phyloP scores from a whole-genome alignment of 2,888 invertebrate species.

The Poecilus cupreus region DNA sequence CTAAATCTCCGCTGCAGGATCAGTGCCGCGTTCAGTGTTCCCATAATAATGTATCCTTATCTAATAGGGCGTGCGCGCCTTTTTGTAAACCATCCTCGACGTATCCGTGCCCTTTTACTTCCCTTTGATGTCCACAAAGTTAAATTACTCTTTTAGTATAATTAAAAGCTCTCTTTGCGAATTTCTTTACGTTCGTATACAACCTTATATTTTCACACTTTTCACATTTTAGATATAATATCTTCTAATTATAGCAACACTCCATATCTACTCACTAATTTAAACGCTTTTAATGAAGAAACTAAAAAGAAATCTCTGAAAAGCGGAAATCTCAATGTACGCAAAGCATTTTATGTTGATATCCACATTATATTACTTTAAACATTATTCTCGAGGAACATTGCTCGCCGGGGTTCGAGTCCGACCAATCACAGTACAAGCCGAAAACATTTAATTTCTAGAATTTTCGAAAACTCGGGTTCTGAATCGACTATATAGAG shows the following conservation, averaged over 20 bases:
- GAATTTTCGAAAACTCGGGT: too few relatives aligned
- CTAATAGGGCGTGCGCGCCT: conserved; percentile 53
- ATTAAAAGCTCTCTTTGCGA: conserved; percentile 45
- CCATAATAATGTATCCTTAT: conserved; percentile 54
- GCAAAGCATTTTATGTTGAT: too few relatives aligned
- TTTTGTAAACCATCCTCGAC: conserved; percentile 36
- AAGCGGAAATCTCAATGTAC: too few relatives aligned
- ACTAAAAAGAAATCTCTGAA: conserved; percentile 18
- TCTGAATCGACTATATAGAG: too few relatives aligned
- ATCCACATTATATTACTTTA: too few relatives aligned
- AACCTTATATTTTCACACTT: conserved; percentile 26
- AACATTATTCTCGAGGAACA: too few relatives aligned
- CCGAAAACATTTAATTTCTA: too few relatives aligned
- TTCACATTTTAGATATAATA: conserved; percentile 25
- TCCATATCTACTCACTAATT: neutral
- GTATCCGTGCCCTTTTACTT: conserved; percentile 37
- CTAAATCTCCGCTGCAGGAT: conserved; percentile 25
- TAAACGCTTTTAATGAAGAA: neutral
- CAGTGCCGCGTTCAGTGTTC: conserved; percentile 34
- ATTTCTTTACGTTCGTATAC: neutral
- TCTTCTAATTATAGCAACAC: conserved; percentile 25
- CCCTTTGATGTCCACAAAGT: conserved; percentile 47
- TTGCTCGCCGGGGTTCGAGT: too few relatives aligned
- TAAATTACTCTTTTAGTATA: conserved; percentile 55
- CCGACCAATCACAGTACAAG: too few relatives aligned